phyloP scores from a whole-genome alignment of 2,113 vertebrate species.

The Chloebia gouldiae region DNA sequence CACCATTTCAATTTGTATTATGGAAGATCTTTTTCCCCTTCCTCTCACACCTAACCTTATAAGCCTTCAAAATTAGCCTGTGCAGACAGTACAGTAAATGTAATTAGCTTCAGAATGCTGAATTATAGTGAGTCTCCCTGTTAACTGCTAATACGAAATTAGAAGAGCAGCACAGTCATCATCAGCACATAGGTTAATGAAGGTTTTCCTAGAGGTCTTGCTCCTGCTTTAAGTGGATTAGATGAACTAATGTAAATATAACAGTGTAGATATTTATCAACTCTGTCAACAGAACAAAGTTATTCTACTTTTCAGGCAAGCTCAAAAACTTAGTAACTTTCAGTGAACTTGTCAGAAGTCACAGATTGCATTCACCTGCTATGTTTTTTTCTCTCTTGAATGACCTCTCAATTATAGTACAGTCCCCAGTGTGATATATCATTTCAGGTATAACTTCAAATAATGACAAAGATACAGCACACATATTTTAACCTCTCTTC shows the following conservation, averaged over 20 bases:
- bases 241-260: neutral
- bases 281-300: neutral
- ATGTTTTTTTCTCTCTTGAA: neutral
- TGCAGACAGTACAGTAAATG: neutral
- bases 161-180: neutral
- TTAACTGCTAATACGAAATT: neutral
- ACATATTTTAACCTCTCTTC: neutral
- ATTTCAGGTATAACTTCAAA: neutral
- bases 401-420: neutral
- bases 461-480: neutral
- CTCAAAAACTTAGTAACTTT: neutral
- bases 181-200: neutral
- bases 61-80: constrained; percentile 2
- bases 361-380: neutral
- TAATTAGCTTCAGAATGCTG: neutral
- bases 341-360: neutral
- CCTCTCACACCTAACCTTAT: neutral
- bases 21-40: neutral
- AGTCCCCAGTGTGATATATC: neutral
- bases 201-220: neutral
- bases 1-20: constrained; percentile 4
- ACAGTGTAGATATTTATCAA: neutral
- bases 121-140: neutral
- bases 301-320: neutral
- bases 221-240: neutral